phyloP scores from a whole-genome alignment of 1,140 invertebrate species.

The Drosophila bipectinata region DNA sequence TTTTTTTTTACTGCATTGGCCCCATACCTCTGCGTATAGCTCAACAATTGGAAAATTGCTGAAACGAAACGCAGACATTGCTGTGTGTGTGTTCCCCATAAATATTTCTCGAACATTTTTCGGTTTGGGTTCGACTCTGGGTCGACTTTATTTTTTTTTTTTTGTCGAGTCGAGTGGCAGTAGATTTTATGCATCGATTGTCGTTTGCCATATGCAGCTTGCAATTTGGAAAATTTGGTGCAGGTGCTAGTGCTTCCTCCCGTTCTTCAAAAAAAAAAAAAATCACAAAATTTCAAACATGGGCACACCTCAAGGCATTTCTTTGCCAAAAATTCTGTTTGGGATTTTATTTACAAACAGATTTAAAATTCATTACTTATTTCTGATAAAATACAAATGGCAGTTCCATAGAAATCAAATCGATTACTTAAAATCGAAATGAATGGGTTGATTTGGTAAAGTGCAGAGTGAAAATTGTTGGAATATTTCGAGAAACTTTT shows the following conservation, averaged over 20 bases:
- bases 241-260: background rate
- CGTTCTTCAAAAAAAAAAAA: background rate
- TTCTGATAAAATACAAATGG: slow-evolving; percentile 14
- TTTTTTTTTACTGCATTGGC: slow-evolving; percentile 13
- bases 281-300: slow-evolving; percentile 19
- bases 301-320: slow-evolving; percentile 42
- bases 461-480: slow-evolving; percentile 5
- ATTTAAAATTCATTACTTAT: slow-evolving; percentile 37
- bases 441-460: background rate
- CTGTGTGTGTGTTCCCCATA: slow-evolving; percentile 23
- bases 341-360: slow-evolving; percentile 28
- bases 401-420: background rate
- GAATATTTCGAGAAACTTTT: background rate
- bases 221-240: slow-evolving; percentile 38
- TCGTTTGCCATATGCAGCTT: slow-evolving; percentile 52
- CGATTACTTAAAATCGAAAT: background rate
- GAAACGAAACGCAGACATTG: slow-evolving; percentile 10
- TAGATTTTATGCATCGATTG: slow-evolving; percentile 46
- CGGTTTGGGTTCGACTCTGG: background rate
- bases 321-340: slow-evolving; percentile 17
- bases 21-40: background rate
- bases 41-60: slow-evolving; percentile 54
- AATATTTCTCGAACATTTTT: slow-evolving; percentile 53
- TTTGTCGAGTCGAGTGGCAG: background rate
- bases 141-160: background rate